A percentile compares a stretch with the other conserved stretches of the same genome.
These are phyloP conservation scores for Conops quadrifasciatus DNA, from an alignment of 2,888 invertebrate species.

Conservation along the genomic window DNA sequence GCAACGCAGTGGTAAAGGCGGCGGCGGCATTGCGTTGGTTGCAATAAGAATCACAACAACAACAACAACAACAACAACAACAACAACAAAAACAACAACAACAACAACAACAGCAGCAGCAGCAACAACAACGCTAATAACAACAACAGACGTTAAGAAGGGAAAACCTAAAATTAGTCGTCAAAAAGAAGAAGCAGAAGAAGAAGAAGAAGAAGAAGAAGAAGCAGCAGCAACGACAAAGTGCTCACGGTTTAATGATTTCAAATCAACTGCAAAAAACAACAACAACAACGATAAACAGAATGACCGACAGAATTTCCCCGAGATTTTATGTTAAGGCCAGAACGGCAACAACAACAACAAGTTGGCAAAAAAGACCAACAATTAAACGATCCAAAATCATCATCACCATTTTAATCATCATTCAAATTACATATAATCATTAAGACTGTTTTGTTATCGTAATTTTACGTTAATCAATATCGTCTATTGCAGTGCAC, in stretches of 20 bases:
- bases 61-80: background rate
- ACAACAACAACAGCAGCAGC: slow-evolving; percentile 7
- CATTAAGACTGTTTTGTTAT: too few species aligned
- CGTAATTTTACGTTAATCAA: too few species aligned
- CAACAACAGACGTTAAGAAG: background rate
- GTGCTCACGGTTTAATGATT: slow-evolving; percentile 17
- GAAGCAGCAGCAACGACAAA: slow-evolving; percentile 29
- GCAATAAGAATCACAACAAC: background rate
- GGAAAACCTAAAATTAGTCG: background rate
- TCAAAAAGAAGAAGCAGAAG: background rate
- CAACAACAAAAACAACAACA: background rate
- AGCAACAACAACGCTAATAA: slow-evolving; percentile 16
- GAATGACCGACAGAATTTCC: background rate
- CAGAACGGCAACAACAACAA: too few species aligned
- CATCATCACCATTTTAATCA: too few species aligned
- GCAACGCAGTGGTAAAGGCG: too few species aligned
- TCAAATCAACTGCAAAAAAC: background rate
- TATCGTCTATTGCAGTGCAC: too few species aligned
- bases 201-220: too few species aligned
- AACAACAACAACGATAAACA: background rate
- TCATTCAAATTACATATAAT: too few species aligned
- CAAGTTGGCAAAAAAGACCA: too few species aligned
- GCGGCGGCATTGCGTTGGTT: too few species aligned
- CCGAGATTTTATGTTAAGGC: too few species aligned
- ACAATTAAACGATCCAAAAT: too few species aligned